Conservation (phyloP, 2,888 invertebrate species). For the Heteromurus nitidus region DNA sequence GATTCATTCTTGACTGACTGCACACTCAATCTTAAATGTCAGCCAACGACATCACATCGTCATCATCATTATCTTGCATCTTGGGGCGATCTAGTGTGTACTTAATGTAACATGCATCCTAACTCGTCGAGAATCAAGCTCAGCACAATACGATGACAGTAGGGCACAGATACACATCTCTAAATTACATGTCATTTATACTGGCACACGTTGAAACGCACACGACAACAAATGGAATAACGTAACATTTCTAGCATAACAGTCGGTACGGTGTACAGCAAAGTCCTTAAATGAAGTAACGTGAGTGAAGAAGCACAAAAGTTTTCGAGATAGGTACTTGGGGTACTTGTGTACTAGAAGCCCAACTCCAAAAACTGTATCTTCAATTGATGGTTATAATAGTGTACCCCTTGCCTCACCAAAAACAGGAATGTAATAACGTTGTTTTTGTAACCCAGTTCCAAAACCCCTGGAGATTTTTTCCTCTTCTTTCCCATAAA, state of each 20-base stretch:
- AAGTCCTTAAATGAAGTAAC: too few species aligned
- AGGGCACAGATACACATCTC: constrained; percentile 31
- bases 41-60: constrained; percentile 60
- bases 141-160: background rate
- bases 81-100: constrained; percentile 39
- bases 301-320: too few species aligned
- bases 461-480: constrained; percentile 30
- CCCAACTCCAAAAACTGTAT: too few species aligned
- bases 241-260: too few species aligned
- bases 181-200: constrained; percentile 59
- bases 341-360: too few species aligned
- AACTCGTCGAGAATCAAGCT: background rate
- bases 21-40: constrained; percentile 64
- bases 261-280: too few species aligned
- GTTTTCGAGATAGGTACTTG: too few species aligned
- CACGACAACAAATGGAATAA: too few species aligned
- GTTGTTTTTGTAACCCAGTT: constrained; percentile 35
- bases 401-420: background rate
- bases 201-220: too few species aligned
- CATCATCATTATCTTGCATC: constrained; percentile 61
- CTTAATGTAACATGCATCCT: constrained; percentile 17
- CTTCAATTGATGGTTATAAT: too few species aligned
- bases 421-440: constrained; percentile 25
- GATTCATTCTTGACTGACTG: constrained; percentile 58
- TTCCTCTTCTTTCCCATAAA: background rate